Evolutionary conservation across 2,113 vertebrate genomes (phyloP).

Genomic region (Nothobranchius furzeri): DNA sequence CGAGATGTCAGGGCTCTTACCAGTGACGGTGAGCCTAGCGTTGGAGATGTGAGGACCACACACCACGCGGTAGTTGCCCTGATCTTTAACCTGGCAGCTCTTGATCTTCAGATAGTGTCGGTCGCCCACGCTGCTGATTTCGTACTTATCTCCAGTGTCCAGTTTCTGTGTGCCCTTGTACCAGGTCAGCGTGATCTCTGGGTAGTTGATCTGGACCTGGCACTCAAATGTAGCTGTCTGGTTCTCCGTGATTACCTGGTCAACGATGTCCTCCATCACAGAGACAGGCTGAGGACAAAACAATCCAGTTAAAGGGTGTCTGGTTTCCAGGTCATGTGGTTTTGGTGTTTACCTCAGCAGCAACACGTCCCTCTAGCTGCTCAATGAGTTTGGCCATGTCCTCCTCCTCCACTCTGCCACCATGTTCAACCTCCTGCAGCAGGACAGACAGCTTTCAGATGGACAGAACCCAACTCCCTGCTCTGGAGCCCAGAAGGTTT

Average conservation of each 20-base stretch:
- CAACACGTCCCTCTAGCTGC: slow-evolving; percentile 58
- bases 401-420: slow-evolving; percentile 84
- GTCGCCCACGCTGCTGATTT: slow-evolving; percentile 86
- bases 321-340: neutral
- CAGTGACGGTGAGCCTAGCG: slow-evolving; percentile 89
- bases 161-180: slow-evolving; percentile 96
- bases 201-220: slow-evolving; percentile 94
- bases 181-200: slow-evolving; percentile 95
- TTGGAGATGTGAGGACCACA: slow-evolving; percentile 96
- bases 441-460: neutral
- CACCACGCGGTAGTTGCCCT: slow-evolving; percentile 93
- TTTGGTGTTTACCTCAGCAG: slow-evolving; percentile 51
- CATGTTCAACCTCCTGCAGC: slow-evolving; percentile 85
- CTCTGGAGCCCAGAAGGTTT: neutral
- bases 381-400: slow-evolving; percentile 89
- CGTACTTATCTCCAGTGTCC: slow-evolving; percentile 86
- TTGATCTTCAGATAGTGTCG: slow-evolving; percentile 86
- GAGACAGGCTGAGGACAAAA: slow-evolving; percentile 84
- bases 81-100: slow-evolving; percentile 86
- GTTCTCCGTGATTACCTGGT: slow-evolving; percentile 84
- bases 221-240: slow-evolving; percentile 89
- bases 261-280: slow-evolving; percentile 89
- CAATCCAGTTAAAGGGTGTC: neutral
- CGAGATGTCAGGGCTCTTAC: slow-evolving; percentile 73
- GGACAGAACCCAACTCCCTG: neutral